These are phyloP conservation scores for Saccostrea glomerata DNA, from an alignment of 1,140 invertebrate genomes.

Conservation along the genomic window DNA sequence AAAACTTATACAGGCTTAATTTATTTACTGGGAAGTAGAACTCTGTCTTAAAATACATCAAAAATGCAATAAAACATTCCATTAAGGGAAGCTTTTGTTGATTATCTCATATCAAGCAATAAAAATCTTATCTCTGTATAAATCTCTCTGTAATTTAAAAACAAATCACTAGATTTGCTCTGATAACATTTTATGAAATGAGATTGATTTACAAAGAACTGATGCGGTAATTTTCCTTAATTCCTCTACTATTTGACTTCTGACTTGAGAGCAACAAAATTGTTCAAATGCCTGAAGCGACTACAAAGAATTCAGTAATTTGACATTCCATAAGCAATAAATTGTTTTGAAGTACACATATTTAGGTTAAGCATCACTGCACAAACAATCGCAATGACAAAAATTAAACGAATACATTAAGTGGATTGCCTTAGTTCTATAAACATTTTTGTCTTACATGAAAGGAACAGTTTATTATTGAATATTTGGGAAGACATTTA, in stretches of 20 bases:
- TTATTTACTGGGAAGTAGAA: neutral
- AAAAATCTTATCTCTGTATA: constrained; percentile 1
- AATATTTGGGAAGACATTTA: too few species aligned
- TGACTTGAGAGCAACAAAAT: neutral
- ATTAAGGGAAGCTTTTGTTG: neutral
- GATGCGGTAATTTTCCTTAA: neutral
- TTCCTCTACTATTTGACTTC: neutral
- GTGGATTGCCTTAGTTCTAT: too few species aligned
- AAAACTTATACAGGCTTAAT: neutral
- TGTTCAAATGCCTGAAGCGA: neutral
- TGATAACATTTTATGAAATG: constrained; percentile 19
- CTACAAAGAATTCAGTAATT: neutral
- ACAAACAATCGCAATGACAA: too few species aligned
- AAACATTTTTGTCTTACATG: too few species aligned
- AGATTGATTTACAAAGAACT: neutral
- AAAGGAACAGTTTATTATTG: too few species aligned
- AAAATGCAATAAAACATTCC: neutral
- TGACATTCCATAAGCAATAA: too few species aligned
- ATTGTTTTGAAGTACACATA: too few species aligned
- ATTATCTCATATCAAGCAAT: neutral
- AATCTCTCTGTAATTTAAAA: constrained; percentile 18
- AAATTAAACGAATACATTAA: too few species aligned
- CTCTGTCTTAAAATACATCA: neutral
- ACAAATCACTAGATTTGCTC: neutral
- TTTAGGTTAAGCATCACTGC: too few species aligned